A percentile compares a stretch with the other conserved stretches of the same genome.
Conservation (phyloP, 2,888 invertebrate genomes). For the Catocala sponsa region DNA sequence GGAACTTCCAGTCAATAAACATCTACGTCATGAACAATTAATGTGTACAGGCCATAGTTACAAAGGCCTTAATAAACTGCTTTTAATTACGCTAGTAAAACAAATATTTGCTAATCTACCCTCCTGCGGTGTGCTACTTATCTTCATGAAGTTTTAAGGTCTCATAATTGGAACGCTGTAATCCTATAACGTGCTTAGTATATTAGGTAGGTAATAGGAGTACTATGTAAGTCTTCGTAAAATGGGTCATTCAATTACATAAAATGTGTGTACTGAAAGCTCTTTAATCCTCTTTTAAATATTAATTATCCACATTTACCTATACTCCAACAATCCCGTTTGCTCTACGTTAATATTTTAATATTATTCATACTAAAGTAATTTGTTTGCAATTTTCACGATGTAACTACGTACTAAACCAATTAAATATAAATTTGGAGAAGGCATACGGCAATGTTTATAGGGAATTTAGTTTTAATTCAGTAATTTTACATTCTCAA, state of each 20-base stretch:
- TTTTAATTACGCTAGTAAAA: slow-evolving; percentile 10
- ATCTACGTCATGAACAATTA: slow-evolving; percentile 1
- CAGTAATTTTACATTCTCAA: too few relatives aligned
- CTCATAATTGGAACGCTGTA: not conserved
- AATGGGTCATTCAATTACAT: not conserved
- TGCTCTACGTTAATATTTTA: too few relatives aligned
- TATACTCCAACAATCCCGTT: not conserved
- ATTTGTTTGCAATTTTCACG: too few relatives aligned
- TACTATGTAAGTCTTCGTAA: not conserved
- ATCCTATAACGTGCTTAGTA: slow-evolving; percentile 5
- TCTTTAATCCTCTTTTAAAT: not conserved
- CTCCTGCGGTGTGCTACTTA: not conserved
- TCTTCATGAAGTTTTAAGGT: slow-evolving; percentile 8
- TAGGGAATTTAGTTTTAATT: too few relatives aligned
- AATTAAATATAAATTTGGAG: too few relatives aligned
- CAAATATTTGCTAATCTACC: slow-evolving; percentile 11
- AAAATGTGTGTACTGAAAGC: not conserved
- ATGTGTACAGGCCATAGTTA: not conserved
- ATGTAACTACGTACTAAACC: too few relatives aligned
- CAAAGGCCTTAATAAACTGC: not conserved
- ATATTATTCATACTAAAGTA: too few relatives aligned
- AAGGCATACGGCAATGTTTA: too few relatives aligned
- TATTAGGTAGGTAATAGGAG: not conserved
- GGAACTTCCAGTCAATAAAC: not conserved
- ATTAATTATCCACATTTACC: not conserved